Conservation (phyloP, 1,140 invertebrate genomes). For the Lethocerus indicus region DNA sequence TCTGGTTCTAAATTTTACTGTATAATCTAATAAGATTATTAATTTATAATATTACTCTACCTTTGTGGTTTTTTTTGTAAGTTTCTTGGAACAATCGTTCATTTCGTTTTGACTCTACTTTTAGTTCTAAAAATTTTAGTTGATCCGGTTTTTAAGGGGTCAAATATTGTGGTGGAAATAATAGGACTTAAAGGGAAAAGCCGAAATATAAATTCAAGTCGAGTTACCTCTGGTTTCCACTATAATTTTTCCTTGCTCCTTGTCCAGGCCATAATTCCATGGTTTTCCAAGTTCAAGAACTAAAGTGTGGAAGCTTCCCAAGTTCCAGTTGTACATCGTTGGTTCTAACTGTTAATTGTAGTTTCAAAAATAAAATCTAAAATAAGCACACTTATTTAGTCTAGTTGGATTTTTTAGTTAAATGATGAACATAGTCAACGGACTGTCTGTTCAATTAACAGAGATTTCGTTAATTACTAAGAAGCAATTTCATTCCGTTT, state of each 20-base stretch:
- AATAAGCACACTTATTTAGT: neutral
- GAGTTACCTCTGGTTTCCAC: slow-evolving; percentile 14
- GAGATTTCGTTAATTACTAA: no score
- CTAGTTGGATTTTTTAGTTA: neutral
- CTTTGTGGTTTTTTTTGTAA: neutral
- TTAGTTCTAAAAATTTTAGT: no score
- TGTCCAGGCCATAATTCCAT: slow-evolving; percentile 11
- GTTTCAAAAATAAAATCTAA: neutral
- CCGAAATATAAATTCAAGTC: neutral
- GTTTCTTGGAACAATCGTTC: no score
- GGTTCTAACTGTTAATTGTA: slow-evolving; percentile 21
- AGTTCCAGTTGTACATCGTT: slow-evolving; percentile 17
- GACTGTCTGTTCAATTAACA: no score
- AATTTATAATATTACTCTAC: neutral
- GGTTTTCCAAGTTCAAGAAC: slow-evolving; percentile 19
- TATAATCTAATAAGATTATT: neutral
- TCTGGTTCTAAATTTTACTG: neutral
- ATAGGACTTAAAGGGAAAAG: no score
- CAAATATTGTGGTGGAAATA: no score
- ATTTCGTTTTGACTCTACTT: no score
- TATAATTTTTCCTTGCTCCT: slow-evolving; percentile 12
- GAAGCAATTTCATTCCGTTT: no score
- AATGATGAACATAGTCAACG: neutral
- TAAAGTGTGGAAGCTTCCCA: slow-evolving; percentile 18
- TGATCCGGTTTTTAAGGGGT: no score